These are phyloP conservation scores for Andinoacara biseriatus DNA, from an alignment of 2,113 vertebrate species.

Conservation along the genomic window DNA sequence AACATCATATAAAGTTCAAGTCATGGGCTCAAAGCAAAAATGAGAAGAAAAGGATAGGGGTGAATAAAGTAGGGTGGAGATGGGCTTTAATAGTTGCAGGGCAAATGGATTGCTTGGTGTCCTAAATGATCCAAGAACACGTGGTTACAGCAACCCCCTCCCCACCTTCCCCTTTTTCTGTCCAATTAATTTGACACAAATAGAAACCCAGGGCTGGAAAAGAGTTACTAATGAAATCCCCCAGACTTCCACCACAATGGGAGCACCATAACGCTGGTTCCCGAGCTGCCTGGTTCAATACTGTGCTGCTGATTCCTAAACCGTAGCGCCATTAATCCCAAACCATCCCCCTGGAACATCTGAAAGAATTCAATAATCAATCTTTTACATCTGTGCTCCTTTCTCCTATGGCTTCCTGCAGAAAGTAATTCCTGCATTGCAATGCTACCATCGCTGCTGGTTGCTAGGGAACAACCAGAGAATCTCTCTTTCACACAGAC, in stretches of 20 bases:
- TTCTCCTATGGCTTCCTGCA: slow-evolving; percentile 36
- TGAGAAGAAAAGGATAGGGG: slow-evolving; percentile 10
- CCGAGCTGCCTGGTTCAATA: slow-evolving; percentile 17
- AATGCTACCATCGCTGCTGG: slow-evolving; percentile 39
- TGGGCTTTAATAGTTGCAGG: slow-evolving; percentile 60
- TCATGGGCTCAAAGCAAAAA: slow-evolving; percentile 59
- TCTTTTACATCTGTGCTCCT: slow-evolving; percentile 47
- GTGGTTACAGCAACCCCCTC: slow-evolving; percentile 13
- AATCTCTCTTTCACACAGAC: slow-evolving; percentile 56
- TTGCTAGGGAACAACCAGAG: slow-evolving; percentile 76
- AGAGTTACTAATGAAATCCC: slow-evolving; percentile 60
- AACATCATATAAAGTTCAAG: slow-evolving; percentile 69
- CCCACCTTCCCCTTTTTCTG: background rate
- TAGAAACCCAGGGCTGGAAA: slow-evolving; percentile 49
- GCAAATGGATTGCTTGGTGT: slow-evolving; percentile 52
- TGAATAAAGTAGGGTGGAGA: slow-evolving; percentile 45
- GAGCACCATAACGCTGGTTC: slow-evolving; percentile 46
- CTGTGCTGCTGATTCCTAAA: slow-evolving; percentile 2
- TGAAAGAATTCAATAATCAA: slow-evolving; percentile 64
- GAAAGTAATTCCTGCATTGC: slow-evolving; percentile 50
- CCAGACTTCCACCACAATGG: slow-evolving; percentile 35
- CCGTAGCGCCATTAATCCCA: slow-evolving; percentile 35
- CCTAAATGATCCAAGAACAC: slow-evolving; percentile 55
- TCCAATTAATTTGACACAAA: slow-evolving; percentile 70
- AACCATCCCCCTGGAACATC: slow-evolving; percentile 6